Evolutionary conservation across 2,113 vertebrate species (phyloP), one percentile per base, ranked within the genome.

Genomic region (Corynorhinus townsendii): DNA sequence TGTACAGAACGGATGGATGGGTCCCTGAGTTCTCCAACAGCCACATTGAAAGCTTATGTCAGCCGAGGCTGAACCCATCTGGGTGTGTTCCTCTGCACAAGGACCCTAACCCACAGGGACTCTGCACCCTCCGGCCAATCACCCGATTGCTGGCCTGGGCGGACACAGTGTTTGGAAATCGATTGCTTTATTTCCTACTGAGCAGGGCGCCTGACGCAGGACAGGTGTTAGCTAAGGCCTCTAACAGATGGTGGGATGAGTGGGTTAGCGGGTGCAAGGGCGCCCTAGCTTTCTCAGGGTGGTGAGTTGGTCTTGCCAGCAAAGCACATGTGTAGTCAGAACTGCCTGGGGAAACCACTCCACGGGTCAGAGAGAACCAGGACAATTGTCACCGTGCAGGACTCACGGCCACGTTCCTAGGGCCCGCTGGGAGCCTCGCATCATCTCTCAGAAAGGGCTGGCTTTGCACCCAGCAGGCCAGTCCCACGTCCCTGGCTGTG

Each of bases 221-320:
- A 5, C 4, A 5, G 43, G 22, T 11, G 3, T 16, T 92, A 45
- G 45, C 52, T 24, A 20, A 77, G 14, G 30, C n/a, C 59, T 56
- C 45, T 84, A 30, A 56, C 93, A 69, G 91, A 30, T n/a, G 72
- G 52, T 11, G 5, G 43, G 3, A n/a, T 28, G 49, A 81, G 62
- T 0, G 3, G 43, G n/a, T 69, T 52, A 38, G 22, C 9, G 2
- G 2, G 14, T 3, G 3, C 49, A 62, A 66, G 66, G 90, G 72
- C 0, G 0, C 11, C 54, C 9, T 30, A 0, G 72, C 69, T 75
- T 89, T 17, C 86, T 88, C 9, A 17, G 40, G 82, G 22, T 52
- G 45, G 35, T 24, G n/a, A 45, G 47, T 11, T 47, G 16, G 15
- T 0, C 0, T 10, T 30, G 45, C 28, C 38, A 22, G 77, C 28